Base-by-base conservation (phyloP, 2,888 invertebrate species). In the Trissonchulus latispiculum region DNA sequence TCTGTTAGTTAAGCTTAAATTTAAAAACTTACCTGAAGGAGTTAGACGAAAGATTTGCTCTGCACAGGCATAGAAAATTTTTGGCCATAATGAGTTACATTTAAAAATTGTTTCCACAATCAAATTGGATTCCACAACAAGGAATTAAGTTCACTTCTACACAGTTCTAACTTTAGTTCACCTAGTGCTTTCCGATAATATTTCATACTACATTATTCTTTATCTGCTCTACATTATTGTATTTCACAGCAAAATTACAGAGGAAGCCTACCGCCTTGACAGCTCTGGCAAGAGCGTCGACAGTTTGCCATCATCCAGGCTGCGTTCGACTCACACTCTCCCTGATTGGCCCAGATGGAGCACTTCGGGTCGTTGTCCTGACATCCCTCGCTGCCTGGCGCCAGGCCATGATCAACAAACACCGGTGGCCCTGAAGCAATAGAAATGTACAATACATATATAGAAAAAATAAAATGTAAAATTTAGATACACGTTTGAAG, bases 231-330 rank as follows among this genome's bases (percentile, higher is more conserved):
- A 23, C 28, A 23, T 59, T 28, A 23, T 59, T 28, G 59, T 59
- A 23, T 23, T 23, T 23, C 59, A 59, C 28, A 23, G 23, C 59
- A 23, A 48, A 69, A 69, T 8, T 69, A 36, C n/a, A 70, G 18
- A 29, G 31, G 2, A 2, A 15, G 64, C 71, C 3, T 69, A 71
- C 75, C 82, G 32, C 82, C 82, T 70, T 82, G 82, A 73, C 82
- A 82, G 35, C 79, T 80, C 70, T 79, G 80, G 75, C 82, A 82
- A 0, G 80, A 80, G 32, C 81, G 79, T 18, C 82, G 76, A 75
- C 82, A 82, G 76, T 82, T 82, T 62, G 80, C 78, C 82, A 83
- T 82, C 82, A 82, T 82, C 82, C 81, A 82, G 29, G 81, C 81
- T 0, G 81, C 81, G 74, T 82, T 82, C n/a, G 78, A 75, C 8